Evolutionary conservation across 2,797 vertebrate genomes (phyloP), one percentile per base, ranked within the genome.

Genomic region (Microcaecilia unicolor): DNA sequence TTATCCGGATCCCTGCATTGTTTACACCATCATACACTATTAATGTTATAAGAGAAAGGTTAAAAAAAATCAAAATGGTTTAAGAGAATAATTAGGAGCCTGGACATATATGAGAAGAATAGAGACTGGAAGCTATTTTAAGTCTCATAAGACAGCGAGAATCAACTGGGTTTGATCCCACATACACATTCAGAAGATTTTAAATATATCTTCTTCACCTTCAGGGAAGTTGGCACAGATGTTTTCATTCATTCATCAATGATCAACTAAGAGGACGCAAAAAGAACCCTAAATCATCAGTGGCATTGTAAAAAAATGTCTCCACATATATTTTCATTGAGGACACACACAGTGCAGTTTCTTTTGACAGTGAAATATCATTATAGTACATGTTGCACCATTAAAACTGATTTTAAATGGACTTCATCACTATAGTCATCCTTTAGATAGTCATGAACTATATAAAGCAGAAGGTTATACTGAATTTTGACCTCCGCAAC

Each of bases 61-160:
- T n/a, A n/a, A n/a, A n/a, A n/a, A n/a, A n/a, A n/a, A n/a, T n/a
- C n/a, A n/a, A n/a, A n/a, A n/a, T n/a, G n/a, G n/a, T n/a, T n/a
- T n/a, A n/a, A n/a, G n/a, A n/a, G n/a, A n/a, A n/a, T n/a, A n/a
- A n/a, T n/a, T n/a, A n/a, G n/a, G 46, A 40, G 11, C 28, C 4
- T 46, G 27, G 25, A 18, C 14, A 7, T 25, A 59, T 20, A 18
- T 29, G 35, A 22, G 4, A 27, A 51, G 62, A 52, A 10, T 5
- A 18, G 32, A 16, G 33, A 18, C 4, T 30, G n/a, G 3, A 65
- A 66, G 32, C 19, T 18, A 37, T 41, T 21, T 52, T 48, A 42
- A 18, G 36, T 0, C 18, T 38, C 19, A 49, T 10, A 58, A 51
- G 9, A 33, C 0, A 3, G 10, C 30, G 2, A 18, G 51, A 39